Base-by-base conservation (phyloP, 2,888 invertebrate genomes). In the Cephus sareptanus region DNA sequence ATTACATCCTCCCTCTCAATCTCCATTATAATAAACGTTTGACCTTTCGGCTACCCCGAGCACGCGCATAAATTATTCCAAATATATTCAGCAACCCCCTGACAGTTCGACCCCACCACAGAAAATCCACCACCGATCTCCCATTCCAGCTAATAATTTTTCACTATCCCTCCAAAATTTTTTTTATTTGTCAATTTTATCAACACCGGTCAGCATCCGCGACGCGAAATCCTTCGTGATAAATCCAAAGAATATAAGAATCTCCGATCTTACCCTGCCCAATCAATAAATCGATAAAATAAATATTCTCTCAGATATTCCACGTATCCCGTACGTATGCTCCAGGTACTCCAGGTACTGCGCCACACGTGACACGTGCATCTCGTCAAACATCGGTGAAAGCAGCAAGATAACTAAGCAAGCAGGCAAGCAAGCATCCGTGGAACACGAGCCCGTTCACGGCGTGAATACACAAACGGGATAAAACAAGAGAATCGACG, bases 341-440 rank as follows among this genome's bases (percentile, higher is more conserved):
- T 56, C 6, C 23, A 0, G 23, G 23, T 56, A 56, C 56, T 9
- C 56, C 23, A 56, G 23, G 23, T 30, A 30, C 56, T 23, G 1
- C 23, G 23, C 2, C 56, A 23, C 56, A 6, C 56, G 56, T 56
- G 56, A 56, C 56, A 56, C 56, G 56, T 30, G 30, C 70, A 75
- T 40, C 75, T 81, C 79, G 79, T 81, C 75, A 78, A 81, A 70
- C 76, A 75, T 76, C 77, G 78, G 82, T 81, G 82, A 81, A 81
- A 81, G 81, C 81, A 73, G 79, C 34, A 77, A 37, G 69, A 73
- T 81, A 79, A 78, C 81, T 76, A 81, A 76, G 75, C 70, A 40
- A 76, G 71, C 78, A 33, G 15, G 1, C 15, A 56, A 56, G 56
- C 56, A 9, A 56, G 56, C 56, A 56, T 56, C 56, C 71, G 71